Evolutionary conservation across 2,113 vertebrate genomes (phyloP), one percentile per base, ranked within the genome.

Genomic region (Lasiurus borealis): DNA sequence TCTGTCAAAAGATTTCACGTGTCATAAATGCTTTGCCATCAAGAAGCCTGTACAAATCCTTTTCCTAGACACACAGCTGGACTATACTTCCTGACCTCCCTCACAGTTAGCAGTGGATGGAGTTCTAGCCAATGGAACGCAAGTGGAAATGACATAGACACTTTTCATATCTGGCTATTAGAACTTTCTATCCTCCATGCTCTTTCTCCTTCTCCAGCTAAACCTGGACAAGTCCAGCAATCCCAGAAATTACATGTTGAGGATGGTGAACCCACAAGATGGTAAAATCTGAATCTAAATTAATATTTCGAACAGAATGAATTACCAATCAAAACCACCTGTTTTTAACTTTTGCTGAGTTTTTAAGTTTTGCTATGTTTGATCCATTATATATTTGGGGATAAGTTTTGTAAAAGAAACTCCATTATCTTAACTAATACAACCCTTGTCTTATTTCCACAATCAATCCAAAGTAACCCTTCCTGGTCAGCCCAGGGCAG

Each of bases 301-400:
- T 85, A 82, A 23, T 48, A 68, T 88, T 82, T 59, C 34, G 7
- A 85, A 46, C 8, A 77, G 25, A 90, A 50, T 87, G 69, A 84
- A 71, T 57, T 16, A 69, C 8, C 25, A 85, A 69, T 80, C 34
- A 93, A n/a, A 36, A 88, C 83, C 15, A 84, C 25, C 13, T 64
- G 48, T 54, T 59, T 84, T 80, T 84, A 82, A 90, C 68, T 90
- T 91, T 46, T 91, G 85, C 29, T 34, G 52, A 93, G 31, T 77
- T 77, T 77, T 77, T 50, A 31, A 77, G 21, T 84, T 64, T 36
- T 64, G 15, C 12, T 40, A 25, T 54, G n/a, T 85, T 75, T 80
- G 36, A 80, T 44, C 3, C 14, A n/a, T n/a, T 87, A 46, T 6
- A 18, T 8, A 29, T 50, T 80, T 89, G 19, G 69, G 50, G 50